Evolutionary conservation across 2,888 invertebrate genomes (phyloP).

Genomic region (Villa cingulata): DNA sequence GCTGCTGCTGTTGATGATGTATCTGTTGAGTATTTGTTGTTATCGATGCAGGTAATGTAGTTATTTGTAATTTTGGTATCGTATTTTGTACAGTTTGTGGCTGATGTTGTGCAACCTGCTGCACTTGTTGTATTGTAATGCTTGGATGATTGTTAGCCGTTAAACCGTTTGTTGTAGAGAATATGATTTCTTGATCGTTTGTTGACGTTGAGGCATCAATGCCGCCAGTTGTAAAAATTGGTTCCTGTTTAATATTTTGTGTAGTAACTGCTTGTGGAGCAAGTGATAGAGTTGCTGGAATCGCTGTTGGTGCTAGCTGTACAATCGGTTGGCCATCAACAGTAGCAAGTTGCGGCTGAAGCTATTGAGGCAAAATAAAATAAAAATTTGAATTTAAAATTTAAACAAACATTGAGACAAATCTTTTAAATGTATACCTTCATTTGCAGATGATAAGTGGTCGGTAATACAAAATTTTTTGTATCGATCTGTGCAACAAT

Average conservation of each 20-base stretch:
- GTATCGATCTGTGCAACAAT: constrained; percentile 35
- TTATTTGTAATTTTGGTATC: constrained; percentile 13
- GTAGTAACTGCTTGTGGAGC: constrained; percentile 21
- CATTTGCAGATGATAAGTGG: constrained; percentile 36
- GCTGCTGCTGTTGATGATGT: constrained; percentile 13
- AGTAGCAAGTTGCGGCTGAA: constrained; percentile 34
- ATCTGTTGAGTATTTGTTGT: constrained; percentile 3
- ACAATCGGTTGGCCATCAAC: constrained; percentile 36
- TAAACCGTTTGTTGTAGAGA: constrained; percentile 18
- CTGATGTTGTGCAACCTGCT: constrained; percentile 13
- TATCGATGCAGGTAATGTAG: constrained; percentile 12
- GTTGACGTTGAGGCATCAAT: constrained; percentile 23
- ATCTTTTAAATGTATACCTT: constrained; percentile 20
- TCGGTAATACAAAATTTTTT: constrained; percentile 33
- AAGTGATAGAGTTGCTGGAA: constrained; percentile 33
- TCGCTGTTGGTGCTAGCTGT: constrained; percentile 31
- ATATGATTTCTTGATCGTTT: constrained; percentile 17
- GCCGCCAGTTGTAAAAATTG: constrained; percentile 4
- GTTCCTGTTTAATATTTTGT: constrained; percentile 11
- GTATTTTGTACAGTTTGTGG: not conserved
- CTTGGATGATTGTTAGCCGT: constrained; percentile 10
- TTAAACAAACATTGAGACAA: not conserved
- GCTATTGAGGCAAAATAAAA: constrained; percentile 11
- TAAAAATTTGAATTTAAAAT: not conserved
- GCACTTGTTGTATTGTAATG: constrained; percentile 16